phyloP scores from a whole-genome alignment of 2,113 vertebrate species.

The Hoplias malabaricus region DNA sequence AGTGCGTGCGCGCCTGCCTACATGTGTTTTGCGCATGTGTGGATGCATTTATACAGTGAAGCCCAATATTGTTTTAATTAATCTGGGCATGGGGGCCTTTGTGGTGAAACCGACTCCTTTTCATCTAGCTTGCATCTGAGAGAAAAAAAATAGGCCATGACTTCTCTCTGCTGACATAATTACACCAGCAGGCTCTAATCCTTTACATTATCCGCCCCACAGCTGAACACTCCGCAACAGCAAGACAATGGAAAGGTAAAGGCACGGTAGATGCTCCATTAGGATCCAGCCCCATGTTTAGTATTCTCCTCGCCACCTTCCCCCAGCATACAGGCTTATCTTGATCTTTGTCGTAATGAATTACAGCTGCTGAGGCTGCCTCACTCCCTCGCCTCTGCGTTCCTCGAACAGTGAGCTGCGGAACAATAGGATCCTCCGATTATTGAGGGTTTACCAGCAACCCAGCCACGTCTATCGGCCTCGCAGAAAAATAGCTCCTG shows the following conservation, averaged over 20 bases:
- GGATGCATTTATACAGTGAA: constrained; percentile 33
- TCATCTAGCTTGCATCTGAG: constrained; percentile 29
- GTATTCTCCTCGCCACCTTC: constrained; percentile 3
- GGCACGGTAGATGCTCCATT: not conserved
- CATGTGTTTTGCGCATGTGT: constrained; percentile 2
- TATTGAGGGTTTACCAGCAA: not conserved
- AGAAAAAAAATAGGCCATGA: constrained; percentile 27
- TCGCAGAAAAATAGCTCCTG: not conserved
- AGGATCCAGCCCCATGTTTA: constrained; percentile 17
- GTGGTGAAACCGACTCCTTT: constrained; percentile 29
- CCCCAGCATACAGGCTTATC: constrained; percentile 6
- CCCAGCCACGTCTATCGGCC: not conserved
- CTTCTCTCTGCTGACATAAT: constrained; percentile 43
- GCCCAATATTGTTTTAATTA: constrained; percentile 53
- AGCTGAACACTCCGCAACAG: not conserved
- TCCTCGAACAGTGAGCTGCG: not conserved
- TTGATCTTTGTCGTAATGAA: constrained; percentile 27
- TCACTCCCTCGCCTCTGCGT: not conserved
- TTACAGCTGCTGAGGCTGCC: constrained; percentile 26
- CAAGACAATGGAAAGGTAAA: constrained; percentile 20
- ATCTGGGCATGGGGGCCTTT: constrained; percentile 35
- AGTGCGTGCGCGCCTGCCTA: not conserved
- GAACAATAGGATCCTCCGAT: not conserved
- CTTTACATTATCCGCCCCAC: constrained; percentile 14
- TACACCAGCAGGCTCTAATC: constrained; percentile 34